Percentiles rank a stretch among this genome's conserved stretches.
These are phyloP conservation scores for Sisor rabdophorus DNA, from an alignment of 2,113 vertebrate genomes.

Conservation along the genomic window DNA sequence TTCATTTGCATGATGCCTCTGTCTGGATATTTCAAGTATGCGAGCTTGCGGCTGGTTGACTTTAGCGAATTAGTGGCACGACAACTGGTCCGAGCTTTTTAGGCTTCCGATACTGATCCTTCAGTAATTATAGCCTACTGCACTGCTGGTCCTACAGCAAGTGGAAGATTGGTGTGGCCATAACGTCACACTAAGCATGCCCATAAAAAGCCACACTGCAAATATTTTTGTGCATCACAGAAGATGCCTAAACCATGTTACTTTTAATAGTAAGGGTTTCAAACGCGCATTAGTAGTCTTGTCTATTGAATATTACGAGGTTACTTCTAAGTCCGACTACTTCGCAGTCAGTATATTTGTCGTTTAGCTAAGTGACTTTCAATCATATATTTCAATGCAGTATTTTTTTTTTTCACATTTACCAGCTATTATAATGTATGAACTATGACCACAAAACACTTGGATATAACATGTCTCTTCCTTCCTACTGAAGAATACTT, in stretches of 20 bases:
- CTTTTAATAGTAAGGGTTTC: neutral
- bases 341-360: no score
- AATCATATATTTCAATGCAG: no score
- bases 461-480: no score
- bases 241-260: neutral
- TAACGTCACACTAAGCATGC: neutral
- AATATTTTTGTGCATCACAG: neutral
- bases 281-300: no score
- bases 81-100: neutral
- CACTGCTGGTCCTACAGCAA: neutral
- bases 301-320: no score
- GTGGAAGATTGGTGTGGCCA: neutral
- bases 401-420: no score
- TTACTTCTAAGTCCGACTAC: no score
- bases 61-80: neutral
- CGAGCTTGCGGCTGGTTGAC: neutral
- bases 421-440: no score
- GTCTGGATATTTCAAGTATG: slow-evolving; percentile 19
- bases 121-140: neutral
- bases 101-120: neutral
- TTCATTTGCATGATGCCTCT: slow-evolving; percentile 23
- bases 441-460: no score
- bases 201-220: neutral
- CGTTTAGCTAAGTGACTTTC: no score
- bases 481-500: no score